phyloP scores from a whole-genome alignment of 1,140 invertebrate species.

The Drosophila nasuta region DNA sequence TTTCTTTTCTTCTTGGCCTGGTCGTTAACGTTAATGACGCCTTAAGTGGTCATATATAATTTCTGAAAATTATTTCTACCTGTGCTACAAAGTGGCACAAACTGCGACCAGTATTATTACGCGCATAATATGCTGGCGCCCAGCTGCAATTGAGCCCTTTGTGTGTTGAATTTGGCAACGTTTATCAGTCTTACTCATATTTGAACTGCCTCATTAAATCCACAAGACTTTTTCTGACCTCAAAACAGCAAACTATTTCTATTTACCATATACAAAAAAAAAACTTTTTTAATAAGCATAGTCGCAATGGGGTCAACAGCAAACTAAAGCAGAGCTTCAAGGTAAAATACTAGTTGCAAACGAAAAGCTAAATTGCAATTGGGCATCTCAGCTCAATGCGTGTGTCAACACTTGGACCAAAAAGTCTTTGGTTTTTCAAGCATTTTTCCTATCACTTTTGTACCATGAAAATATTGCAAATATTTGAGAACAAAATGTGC shows the following conservation, averaged over 20 bases:
- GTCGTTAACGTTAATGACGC: conserved; percentile 81
- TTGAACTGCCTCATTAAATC: conserved; percentile 1
- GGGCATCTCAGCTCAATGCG: conserved; percentile 21
- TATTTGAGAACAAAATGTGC: conserved; percentile 2
- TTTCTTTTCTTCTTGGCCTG: conserved; percentile 35
- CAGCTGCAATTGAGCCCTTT: conserved; percentile 7
- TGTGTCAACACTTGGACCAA: conserved; percentile 26
- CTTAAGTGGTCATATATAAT: conserved; percentile 82
- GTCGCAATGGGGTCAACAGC: conserved; percentile 7
- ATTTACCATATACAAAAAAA: background rate
- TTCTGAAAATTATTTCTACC: conserved; percentile 76
- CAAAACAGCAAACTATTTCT: conserved; percentile 10
- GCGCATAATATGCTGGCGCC: conserved; percentile 40
- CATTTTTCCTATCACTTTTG: background rate
- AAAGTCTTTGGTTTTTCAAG: background rate
- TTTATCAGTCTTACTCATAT: conserved; percentile 5
- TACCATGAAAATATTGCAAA: conserved; percentile 12
- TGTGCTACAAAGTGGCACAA: conserved; percentile 49
- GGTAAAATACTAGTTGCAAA: conserved; percentile 12
- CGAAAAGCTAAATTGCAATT: conserved; percentile 23
- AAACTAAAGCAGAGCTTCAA: conserved; percentile 5
- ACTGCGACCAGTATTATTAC: conserved; percentile 47
- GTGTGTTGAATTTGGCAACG: conserved; percentile 1
- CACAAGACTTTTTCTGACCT: background rate
- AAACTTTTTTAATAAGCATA: conserved; percentile 18